Conservation (phyloP, 2,797 vertebrate species). For the Odontamblyopus lacepedii region DNA sequence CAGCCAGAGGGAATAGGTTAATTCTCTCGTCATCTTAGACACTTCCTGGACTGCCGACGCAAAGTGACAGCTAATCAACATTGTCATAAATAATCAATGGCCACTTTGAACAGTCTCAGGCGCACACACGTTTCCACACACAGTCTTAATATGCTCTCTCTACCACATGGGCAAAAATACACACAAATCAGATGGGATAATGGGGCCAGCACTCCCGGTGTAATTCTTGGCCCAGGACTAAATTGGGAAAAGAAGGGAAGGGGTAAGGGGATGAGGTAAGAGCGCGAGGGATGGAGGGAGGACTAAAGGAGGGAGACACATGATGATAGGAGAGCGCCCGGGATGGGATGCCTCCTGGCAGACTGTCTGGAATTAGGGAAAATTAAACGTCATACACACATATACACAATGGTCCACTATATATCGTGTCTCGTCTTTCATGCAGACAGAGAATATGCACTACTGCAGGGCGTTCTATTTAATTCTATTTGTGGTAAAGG, state of each 20-base stretch:
- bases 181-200: conserved; percentile 68
- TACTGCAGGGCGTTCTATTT: conserved; percentile 54
- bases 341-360: conserved; percentile 77
- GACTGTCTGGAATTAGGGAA: conserved; percentile 80
- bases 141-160: conserved; percentile 28
- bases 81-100: conserved; percentile 89
- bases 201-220: conserved; percentile 75
- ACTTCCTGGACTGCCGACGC: conserved; percentile 80
- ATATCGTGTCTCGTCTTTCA: conserved; percentile 40
- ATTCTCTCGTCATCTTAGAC: conserved; percentile 85
- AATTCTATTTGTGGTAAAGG: conserved; percentile 59
- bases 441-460: conserved; percentile 37
- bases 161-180: conserved; percentile 40
- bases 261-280: conserved; percentile 60
- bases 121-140: conserved; percentile 57
- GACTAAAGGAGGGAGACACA: conserved; percentile 46
- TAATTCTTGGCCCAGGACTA: conserved; percentile 70
- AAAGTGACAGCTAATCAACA: conserved; percentile 89
- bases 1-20: conserved; percentile 79
- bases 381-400: conserved; percentile 79
- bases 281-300: conserved; percentile 41
- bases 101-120: conserved; percentile 70
- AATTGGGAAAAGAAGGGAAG: conserved; percentile 77
- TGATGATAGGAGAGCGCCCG: conserved; percentile 54
- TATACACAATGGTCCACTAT: conserved; percentile 40